Base-by-base conservation (phyloP, 2,888 invertebrate genomes). In the Thyatira batis region DNA sequence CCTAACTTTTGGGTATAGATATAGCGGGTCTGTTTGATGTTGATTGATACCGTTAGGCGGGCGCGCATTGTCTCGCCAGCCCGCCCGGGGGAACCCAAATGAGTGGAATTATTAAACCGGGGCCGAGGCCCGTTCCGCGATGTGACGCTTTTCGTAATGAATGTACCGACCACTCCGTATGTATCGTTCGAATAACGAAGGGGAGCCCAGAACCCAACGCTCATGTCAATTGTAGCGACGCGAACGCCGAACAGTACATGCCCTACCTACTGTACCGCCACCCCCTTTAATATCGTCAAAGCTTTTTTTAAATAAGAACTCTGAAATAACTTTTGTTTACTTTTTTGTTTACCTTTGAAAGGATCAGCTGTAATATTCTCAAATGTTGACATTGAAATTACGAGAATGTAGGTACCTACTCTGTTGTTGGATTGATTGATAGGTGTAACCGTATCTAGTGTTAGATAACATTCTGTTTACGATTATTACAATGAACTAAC, bases 1-100 rank as follows among this genome's bases (percentile, higher is more conserved):
- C 86, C 87, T 84, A 80, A 76, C 64, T 71, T 70, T 69, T 64
- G 69, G 71, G 71, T 70, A 63, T 63, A 76, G 78, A 78, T 76
- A 73, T 71, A 78, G 73, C 83, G 77, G 83, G 85, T 80, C 80
- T 85, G 89, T 91, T 90, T 91, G 90, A 92, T 91, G 89, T 92
- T 92, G 92, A 92, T 92, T 92, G 92, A 92, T 92, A 90, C 90
- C 87, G 91, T 90, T 88, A 90, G 89, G 80, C 82, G 80, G 80
- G 84, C 80, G 79, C 74, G 83, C 83, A 89, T 90, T 90, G 91
- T 89, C 85, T 88, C 80, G 85, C 77, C 65, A 73, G 71, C 69
- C 73, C 72, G 75, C 78, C 79, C 82, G 81, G 83, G 89, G 90
- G 87, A 77, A 76, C 82, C 80, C 86, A 84, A 89, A 87, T 87